Conservation (phyloP, 2,797 vertebrate genomes). For the Menidia menidia region DNA sequence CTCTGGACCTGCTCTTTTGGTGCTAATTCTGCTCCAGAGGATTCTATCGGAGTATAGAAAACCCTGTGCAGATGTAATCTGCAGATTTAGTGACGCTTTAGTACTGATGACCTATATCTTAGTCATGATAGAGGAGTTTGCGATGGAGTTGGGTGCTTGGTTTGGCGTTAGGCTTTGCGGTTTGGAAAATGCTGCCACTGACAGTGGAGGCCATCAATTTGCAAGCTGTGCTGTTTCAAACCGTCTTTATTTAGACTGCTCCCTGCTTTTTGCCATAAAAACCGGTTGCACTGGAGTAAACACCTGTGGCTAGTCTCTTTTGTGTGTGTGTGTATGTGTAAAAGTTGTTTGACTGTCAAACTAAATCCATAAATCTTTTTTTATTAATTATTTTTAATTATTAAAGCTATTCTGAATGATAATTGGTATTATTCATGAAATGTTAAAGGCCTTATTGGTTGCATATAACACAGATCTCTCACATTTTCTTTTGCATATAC, state of each 20-base stretch:
- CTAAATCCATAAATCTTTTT: too few species aligned
- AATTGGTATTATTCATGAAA: too few species aligned
- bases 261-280: constrained; percentile 30
- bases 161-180: constrained; percentile 30
- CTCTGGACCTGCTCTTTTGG: constrained; percentile 23
- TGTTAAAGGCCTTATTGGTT: too few species aligned
- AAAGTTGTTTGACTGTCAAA: too few species aligned
- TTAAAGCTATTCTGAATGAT: too few species aligned
- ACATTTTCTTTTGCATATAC: too few species aligned
- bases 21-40: constrained; percentile 47
- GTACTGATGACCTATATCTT: constrained; percentile 67
- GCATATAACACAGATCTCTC: too few species aligned
- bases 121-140: constrained; percentile 52
- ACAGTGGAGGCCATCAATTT: constrained; percentile 34
- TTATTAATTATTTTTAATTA: too few species aligned
- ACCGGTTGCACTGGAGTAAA: constrained; percentile 32
- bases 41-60: constrained; percentile 63
- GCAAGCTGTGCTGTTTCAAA: constrained; percentile 35
- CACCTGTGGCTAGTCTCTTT: constrained; percentile 7
- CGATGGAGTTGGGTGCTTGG: constrained; percentile 7
- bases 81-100: constrained; percentile 70
- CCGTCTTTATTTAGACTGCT: constrained; percentile 59
- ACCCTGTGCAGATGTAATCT: constrained; percentile 63
- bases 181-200: constrained; percentile 16
- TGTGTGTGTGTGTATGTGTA: constrained; percentile 4